phyloP scores from a whole-genome alignment of 2,113 vertebrate species.

The Gulo gulo region DNA sequence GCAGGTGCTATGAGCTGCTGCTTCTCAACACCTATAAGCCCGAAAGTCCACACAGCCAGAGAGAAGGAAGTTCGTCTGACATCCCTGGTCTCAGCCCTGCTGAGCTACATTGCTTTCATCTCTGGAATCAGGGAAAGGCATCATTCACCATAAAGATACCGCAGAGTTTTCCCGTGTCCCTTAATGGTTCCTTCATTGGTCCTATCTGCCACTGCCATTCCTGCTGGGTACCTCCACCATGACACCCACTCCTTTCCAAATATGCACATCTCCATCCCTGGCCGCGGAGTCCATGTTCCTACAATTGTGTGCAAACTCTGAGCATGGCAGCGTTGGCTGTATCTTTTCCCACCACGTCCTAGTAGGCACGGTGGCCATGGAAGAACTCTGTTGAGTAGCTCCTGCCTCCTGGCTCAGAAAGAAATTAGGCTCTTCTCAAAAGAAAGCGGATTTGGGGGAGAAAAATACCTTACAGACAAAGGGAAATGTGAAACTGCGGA shows the following conservation, averaged over 20 bases:
- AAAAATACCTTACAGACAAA: too few relatives aligned
- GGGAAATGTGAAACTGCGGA: fast-evolving
- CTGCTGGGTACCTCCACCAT: fast-evolving
- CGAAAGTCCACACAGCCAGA: background rate
- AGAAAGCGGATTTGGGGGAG: background rate
- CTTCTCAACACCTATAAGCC: background rate
- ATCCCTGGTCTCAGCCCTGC: background rate
- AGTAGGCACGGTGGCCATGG: fast-evolving
- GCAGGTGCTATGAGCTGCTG: fast-evolving
- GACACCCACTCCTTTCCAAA: fast-evolving
- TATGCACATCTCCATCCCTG: fast-evolving
- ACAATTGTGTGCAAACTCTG: fast-evolving
- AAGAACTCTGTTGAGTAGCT: fast-evolving
- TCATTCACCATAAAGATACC: fast-evolving
- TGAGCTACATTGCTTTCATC: fast-evolving
- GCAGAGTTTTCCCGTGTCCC: fast-evolving
- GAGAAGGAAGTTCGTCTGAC: background rate
- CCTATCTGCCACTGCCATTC: fast-evolving
- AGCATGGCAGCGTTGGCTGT: fast-evolving
- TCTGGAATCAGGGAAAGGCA: background rate
- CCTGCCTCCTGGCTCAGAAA: too few relatives aligned
- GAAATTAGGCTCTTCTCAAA: too few relatives aligned
- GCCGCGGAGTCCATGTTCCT: fast-evolving
- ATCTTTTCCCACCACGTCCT: fast-evolving
- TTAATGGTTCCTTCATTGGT: too few relatives aligned